Evolutionary conservation across 2,797 vertebrate species (phyloP).

Genomic region (Denticeps clupeoides): DNA sequence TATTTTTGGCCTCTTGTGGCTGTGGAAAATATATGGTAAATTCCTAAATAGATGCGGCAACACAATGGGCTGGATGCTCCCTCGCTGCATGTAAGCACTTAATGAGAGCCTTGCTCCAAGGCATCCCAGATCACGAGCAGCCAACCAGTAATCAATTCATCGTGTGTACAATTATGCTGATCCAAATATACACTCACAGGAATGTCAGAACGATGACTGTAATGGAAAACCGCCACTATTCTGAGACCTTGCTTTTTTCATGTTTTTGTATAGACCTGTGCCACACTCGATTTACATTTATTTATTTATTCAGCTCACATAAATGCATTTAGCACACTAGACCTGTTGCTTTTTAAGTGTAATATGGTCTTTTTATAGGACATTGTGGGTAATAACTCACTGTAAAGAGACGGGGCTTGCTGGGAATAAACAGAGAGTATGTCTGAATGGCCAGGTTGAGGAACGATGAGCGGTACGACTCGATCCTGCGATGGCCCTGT

Average conservation of each 20-base stretch:
- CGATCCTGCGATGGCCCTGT: constrained; percentile 41
- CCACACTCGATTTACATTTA: too few species aligned
- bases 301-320: too few species aligned
- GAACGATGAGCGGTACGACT: constrained; percentile 57
- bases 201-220: too few species aligned
- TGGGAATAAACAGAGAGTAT: constrained; percentile 44
- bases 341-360: not conserved
- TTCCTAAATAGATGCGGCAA: not conserved
- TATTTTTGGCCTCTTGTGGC: too few species aligned
- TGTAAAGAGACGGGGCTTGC: constrained; percentile 26
- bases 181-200: not conserved
- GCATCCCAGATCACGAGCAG: not conserved
- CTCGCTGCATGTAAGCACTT: not conserved
- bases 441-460: constrained; percentile 51
- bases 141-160: not conserved
- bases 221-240: too few species aligned
- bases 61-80: not conserved
- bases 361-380: too few species aligned
- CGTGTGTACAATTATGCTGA: not conserved
- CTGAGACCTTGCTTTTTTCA: too few species aligned
- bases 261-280: too few species aligned
- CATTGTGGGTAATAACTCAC: too few species aligned
- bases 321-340: too few species aligned
- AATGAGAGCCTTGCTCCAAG: not conserved
- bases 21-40: too few species aligned